Evolutionary conservation across 2,113 vertebrate genomes (phyloP), one percentile per base, ranked within the genome.

Genomic region (Colius striatus): DNA sequence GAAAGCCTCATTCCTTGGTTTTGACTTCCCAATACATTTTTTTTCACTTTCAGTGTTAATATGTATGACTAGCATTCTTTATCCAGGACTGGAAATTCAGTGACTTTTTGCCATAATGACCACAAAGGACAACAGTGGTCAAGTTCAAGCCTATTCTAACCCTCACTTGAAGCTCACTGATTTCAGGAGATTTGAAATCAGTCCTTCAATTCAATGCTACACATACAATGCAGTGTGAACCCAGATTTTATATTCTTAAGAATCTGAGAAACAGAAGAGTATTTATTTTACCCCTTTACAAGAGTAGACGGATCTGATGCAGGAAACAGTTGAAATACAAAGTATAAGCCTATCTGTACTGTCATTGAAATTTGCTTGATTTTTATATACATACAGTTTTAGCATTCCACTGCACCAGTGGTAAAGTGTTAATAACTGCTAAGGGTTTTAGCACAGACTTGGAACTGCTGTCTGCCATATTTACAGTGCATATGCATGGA

Each of bases 1-100:
- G 65, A 87, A 95, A 88, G 62, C 8, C 34, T 93, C 86, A 25
- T 90, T 81, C 75, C 88, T 93, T 73, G 61, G 68, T 83, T 80
- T 32, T 94, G 61, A 89, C 77, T 32, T 97, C 48, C 58, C 5
- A 4, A 7, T 58, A 50, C 21, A 3, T 47, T 27, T 21, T 86
- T 84, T 95, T 92, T 84, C 73, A 53, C 26, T 92, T 63, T 74
- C 4, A 2, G 12, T 53, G 41, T 73, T 70, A 43, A 43, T 3
- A 8, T 84, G 66, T 67, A 51, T 88, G 68, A 53, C 61, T 62
- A 41, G 34, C 25, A 50, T 94, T 77, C 75, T 75, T 90, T 74
- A 91, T 90, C 38, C 73, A 89, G 68, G 38, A 77, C 62, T 61
- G 36, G 66, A 93, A 91, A 83, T 41, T 38, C 45, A 23, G 32